Evolutionary conservation across 2,797 vertebrate genomes (phyloP).

Genomic region (Euphonia xanthogaster): DNA sequence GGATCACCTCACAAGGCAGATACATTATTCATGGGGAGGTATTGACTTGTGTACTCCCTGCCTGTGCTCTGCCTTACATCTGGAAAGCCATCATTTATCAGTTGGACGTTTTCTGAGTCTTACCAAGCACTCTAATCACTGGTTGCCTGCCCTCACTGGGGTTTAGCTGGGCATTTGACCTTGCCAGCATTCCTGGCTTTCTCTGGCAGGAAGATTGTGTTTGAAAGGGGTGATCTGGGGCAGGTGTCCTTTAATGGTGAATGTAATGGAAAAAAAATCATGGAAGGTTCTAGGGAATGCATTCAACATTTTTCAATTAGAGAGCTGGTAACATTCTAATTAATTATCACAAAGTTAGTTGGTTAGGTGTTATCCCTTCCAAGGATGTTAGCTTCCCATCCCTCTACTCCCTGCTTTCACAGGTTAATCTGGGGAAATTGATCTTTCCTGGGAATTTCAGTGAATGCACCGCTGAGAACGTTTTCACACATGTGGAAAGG

Average conservation of each 20-base stretch:
- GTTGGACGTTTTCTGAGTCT: slow-evolving; percentile 13
- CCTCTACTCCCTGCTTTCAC: neutral
- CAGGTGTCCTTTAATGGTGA: slow-evolving; percentile 31
- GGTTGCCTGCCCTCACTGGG: neutral
- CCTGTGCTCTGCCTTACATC: slow-evolving; percentile 30
- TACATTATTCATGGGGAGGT: slow-evolving; percentile 22
- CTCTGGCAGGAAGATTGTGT: neutral
- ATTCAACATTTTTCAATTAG: slow-evolving; percentile 10
- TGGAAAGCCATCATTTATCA: slow-evolving; percentile 49
- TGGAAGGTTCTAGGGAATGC: slow-evolving; percentile 3
- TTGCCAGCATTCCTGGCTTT: slow-evolving; percentile 1
- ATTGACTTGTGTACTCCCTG: slow-evolving; percentile 30
- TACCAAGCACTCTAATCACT: neutral
- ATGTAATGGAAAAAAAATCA: neutral
- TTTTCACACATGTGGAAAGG: neutral
- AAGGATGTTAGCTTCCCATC: neutral
- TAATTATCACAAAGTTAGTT: slow-evolving; percentile 9
- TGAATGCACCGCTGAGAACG: neutral
- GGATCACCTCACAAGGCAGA: neutral
- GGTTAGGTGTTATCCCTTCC: neutral
- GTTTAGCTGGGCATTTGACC: slow-evolving; percentile 22
- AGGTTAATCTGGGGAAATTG: neutral
- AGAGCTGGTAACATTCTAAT: slow-evolving; percentile 27
- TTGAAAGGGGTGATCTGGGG: slow-evolving; percentile 22
- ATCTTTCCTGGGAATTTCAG: neutral